A percentile compares a stretch with the other conserved stretches of the same genome.
These are phyloP conservation scores for Cenopis cana DNA, from an alignment of 2,888 invertebrate genomes.

Conservation along the genomic window DNA sequence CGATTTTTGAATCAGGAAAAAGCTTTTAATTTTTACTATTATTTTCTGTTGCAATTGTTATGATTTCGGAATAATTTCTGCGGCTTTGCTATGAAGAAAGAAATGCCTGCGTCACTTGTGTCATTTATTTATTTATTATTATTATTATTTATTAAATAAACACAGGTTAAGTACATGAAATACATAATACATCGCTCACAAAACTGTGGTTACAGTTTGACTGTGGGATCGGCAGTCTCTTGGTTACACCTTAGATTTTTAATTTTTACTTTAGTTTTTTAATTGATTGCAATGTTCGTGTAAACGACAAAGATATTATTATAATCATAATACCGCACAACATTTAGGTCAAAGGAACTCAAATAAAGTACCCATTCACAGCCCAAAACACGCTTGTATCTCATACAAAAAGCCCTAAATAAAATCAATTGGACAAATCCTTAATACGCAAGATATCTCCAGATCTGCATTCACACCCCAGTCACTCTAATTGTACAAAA, in stretches of 20 bases:
- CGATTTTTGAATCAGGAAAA: not conserved
- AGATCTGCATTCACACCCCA: conserved; percentile 70
- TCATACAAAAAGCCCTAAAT: conserved; percentile 47
- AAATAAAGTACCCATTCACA: conserved; percentile 15
- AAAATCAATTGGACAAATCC: conserved; percentile 63
- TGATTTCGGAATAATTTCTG: not conserved
- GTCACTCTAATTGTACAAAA: conserved; percentile 81
- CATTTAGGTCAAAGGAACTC: conserved; percentile 22
- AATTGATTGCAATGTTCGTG: no score
- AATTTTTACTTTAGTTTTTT: no score
- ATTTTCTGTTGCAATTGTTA: not conserved
- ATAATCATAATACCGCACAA: not conserved
- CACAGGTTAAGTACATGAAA: no score
- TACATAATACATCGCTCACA: no score
- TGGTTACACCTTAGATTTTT: no score
- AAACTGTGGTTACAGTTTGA: no score
- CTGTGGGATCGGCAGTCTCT: no score
- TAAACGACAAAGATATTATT: no score
- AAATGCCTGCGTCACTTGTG: no score
- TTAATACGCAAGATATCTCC: conserved; percentile 56
- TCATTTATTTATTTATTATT: no score
- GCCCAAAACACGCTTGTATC: conserved; percentile 11
- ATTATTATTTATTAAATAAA: no score
- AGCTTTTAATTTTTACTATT: not conserved
- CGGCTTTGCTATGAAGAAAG: not conserved